Conservation (phyloP, 1,140 invertebrate species). For the Tribolium castaneum region DNA sequence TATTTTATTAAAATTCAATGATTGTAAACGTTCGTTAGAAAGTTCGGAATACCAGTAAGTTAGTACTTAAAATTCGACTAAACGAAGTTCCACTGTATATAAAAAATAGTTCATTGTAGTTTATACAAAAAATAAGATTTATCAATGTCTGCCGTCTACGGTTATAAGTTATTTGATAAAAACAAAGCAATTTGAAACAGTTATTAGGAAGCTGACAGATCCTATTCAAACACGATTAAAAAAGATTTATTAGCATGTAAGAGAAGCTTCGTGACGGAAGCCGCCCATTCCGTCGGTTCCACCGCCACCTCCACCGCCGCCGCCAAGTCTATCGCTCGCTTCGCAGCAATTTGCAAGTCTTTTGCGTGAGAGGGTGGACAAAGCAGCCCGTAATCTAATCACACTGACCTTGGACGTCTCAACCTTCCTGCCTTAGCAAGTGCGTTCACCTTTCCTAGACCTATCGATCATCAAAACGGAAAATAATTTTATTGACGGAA, state of each 20-base stretch:
- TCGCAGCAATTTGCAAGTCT: neutral
- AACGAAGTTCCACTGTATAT: no score
- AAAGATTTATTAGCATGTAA: neutral
- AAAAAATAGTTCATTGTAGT: no score
- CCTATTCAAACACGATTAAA: neutral
- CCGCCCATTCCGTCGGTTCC: neutral
- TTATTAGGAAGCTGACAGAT: neutral
- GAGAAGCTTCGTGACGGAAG: conserved; percentile 26
- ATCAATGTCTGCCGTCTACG: neutral
- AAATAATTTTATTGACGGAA: conserved; percentile 19
- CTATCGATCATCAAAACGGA: conserved; percentile 1
- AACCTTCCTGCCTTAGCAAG: neutral
- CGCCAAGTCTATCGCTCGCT: neutral
- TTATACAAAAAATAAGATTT: neutral
- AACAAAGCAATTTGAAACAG: neutral
- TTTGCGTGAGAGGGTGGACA: conserved; percentile 4
- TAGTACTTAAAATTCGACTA: no score
- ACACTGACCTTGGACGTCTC: neutral
- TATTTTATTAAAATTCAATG: no score
- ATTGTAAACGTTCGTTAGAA: no score
- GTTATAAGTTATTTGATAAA: neutral
- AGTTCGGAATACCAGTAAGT: no score
- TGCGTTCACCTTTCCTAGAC: conserved; percentile 4
- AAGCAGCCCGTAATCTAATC: neutral
- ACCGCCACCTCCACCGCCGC: neutral